Percentiles rank a stretch among this genome's conserved stretches.
Conservation (phyloP, 2,888 invertebrate genomes). For the Pristionchus arcanus region DNA sequence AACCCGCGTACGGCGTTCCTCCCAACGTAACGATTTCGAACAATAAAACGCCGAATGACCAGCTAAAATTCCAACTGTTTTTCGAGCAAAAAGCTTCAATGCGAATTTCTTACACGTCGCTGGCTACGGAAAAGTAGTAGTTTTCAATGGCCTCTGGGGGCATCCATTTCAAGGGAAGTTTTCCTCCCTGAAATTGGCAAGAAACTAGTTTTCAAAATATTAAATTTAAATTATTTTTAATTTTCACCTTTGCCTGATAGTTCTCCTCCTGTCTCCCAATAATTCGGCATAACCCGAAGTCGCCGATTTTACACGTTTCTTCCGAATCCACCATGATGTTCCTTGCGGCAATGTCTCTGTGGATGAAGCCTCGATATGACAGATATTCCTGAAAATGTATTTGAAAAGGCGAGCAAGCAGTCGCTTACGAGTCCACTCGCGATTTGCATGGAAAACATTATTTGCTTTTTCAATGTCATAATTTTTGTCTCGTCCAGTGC, state of each 20-base stretch:
- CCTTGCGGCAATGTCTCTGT: constrained; percentile 45
- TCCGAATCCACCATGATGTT: constrained; percentile 27
- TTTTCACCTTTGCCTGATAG: neutral
- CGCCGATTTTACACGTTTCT: constrained; percentile 41
- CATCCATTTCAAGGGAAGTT: constrained; percentile 41
- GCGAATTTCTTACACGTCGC: neutral
- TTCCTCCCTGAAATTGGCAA: constrained; percentile 23
- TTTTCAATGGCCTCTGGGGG: constrained; percentile 13
- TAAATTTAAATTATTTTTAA: neutral
- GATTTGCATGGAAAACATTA: constrained; percentile 34
- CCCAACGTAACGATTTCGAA: no score
- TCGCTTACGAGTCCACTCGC: neutral
- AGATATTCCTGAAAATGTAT: constrained; percentile 31
- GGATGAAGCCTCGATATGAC: constrained; percentile 11
- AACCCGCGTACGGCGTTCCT: no score
- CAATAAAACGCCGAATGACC: no score
- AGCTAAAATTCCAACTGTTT: neutral
- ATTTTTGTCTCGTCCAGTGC: neutral
- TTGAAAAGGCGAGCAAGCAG: neutral
- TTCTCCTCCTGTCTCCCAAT: neutral
- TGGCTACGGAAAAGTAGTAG: neutral
- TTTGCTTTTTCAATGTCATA: neutral
- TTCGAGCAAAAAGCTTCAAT: neutral
- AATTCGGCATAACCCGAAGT: neutral
- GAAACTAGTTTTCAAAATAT: neutral